Evolutionary conservation across 2,888 invertebrate species (phyloP).

Genomic region (Pandemis corylana): DNA sequence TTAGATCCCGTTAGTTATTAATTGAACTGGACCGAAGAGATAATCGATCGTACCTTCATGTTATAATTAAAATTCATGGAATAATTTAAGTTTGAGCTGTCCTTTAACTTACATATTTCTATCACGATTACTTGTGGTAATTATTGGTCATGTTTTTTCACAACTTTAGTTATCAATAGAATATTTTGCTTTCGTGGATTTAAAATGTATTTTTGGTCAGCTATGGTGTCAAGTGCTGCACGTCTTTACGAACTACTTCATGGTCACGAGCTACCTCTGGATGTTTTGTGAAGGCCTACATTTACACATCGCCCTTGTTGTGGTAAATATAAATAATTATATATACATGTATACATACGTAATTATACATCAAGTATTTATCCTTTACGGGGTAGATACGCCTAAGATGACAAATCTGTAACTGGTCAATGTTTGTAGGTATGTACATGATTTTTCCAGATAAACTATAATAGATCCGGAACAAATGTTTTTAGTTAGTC

Average conservation of each 20-base stretch:
- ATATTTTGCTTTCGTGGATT: not conserved
- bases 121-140: too few relatives aligned
- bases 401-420: too few relatives aligned
- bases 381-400: too few relatives aligned
- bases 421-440: too few relatives aligned
- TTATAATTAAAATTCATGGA: not conserved
- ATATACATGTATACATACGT: not conserved
- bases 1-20: not conserved
- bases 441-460: too few relatives aligned
- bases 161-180: too few relatives aligned
- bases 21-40: too few relatives aligned
- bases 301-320: conserved; percentile 90
- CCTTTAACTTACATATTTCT: not conserved
- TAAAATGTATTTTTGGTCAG: conserved; percentile 68
- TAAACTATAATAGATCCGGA: too few relatives aligned
- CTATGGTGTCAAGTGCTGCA: conserved; percentile 89
- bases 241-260: conserved; percentile 88
- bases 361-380: too few relatives aligned
- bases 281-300: conserved; percentile 93
- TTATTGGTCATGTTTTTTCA: too few relatives aligned
- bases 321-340: conserved; percentile 73
- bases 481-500: too few relatives aligned
- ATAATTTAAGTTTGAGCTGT: not conserved
- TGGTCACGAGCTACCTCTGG: conserved; percentile 92
- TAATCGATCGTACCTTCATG: not conserved